Base-by-base conservation (phyloP, 2,113 vertebrate species). In the Oreochromis niloticus region DNA sequence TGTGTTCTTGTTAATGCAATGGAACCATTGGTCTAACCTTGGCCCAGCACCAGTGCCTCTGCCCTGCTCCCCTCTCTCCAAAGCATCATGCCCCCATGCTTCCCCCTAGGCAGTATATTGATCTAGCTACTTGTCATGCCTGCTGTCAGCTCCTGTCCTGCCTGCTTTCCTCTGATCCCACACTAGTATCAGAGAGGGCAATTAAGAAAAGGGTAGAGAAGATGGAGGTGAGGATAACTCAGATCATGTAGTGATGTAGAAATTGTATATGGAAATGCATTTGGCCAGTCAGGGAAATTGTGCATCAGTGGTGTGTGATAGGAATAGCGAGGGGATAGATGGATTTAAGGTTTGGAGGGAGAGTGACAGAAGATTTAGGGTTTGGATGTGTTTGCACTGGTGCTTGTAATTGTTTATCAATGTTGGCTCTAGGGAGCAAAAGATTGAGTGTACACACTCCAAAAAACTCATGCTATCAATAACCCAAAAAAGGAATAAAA, bases 81-180 rank as follows among this genome's bases (percentile, higher is more conserved):
- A 50, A 34, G 50, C 85, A 87, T 85, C 81, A 56, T 82, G 86
- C 86, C 82, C 83, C 80, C 84, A 55, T 86, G 57, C 85, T 83
- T 89, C 66, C 89, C 88, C 93, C 68, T 83, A 56, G 93, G 92
- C 91, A 36, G 81, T 54, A 12, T 96, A 96, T 96, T 95, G 95
- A 96, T 96, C 95, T 71, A 61, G 91, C 93, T 95, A 93, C 95
- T 96, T 96, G 95, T 96, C 94, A 96, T 96, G 93, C 94, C 87
- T 88, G 92, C 89, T 94, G 94, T 94, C 94, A 66, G 90, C 91
- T 88, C 83, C 85, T 88, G 91, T 93, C 92, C 90, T 92, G 85
- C 91, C 90, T 52, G 90, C 92, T 87, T 83, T 57, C 46, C 90
- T 93, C 92, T 96, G 90, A 95, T 95, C 88, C 84, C 81, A 85